Percentiles rank a stretch among this genome's conserved stretches.
Evolutionary conservation across 2,797 vertebrate genomes (phyloP).

Genomic region (Lophotriccus pileatus): DNA sequence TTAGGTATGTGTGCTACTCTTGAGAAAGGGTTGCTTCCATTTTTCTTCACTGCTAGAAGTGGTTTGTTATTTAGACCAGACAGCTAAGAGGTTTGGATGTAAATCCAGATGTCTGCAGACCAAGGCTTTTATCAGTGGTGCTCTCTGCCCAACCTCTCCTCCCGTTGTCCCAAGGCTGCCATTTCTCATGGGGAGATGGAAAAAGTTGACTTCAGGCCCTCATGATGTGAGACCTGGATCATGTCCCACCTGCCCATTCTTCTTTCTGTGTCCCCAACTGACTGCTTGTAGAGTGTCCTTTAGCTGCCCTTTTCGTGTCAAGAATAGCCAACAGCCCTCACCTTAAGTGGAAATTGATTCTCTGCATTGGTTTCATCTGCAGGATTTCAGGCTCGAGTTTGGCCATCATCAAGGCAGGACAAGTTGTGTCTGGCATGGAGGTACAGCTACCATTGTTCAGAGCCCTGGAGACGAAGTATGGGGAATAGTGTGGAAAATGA

Average conservation of each 20-base stretch:
- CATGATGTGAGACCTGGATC: not conserved
- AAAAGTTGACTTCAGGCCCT: not conserved
- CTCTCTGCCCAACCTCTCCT: not conserved
- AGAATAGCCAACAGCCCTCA: not conserved
- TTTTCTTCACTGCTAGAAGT: not conserved
- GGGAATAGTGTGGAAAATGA: conserved; percentile 91
- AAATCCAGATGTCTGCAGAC: not conserved
- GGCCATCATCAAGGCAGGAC: conserved; percentile 82
- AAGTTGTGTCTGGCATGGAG: conserved; percentile 88
- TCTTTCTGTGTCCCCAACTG: not conserved
- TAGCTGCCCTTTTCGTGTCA: not conserved
- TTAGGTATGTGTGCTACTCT: not conserved
- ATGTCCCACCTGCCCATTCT: not conserved
- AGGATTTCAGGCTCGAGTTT: conserved; percentile 91
- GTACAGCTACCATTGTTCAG: conserved; percentile 86
- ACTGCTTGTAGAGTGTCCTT: not conserved
- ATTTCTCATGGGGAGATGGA: not conserved
- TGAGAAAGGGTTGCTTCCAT: not conserved
- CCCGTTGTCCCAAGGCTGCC: not conserved
- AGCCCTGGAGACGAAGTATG: conserved; percentile 88
- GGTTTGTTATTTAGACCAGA: not conserved
- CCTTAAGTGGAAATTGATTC: conserved; percentile 8
- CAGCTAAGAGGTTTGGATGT: not conserved
- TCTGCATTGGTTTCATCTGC: conserved; percentile 61
- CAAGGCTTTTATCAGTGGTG: not conserved